Conservation (phyloP, 2,797 vertebrate genomes). For the Falco peregrinus region DNA sequence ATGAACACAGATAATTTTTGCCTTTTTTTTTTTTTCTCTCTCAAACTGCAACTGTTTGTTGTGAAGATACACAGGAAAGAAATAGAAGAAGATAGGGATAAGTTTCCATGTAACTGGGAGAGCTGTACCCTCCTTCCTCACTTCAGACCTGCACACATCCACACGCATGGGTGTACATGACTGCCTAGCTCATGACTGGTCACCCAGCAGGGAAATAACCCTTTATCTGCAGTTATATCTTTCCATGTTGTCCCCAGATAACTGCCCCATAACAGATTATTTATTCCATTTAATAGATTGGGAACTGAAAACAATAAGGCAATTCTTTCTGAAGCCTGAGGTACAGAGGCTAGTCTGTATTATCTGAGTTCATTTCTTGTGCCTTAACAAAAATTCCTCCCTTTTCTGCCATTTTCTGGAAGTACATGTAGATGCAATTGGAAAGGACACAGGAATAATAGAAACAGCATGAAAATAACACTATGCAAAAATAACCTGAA, state of each 20-base stretch:
- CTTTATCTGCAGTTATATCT: not conserved
- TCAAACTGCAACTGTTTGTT: not conserved
- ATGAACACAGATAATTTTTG: not conserved
- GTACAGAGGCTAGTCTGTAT: not conserved
- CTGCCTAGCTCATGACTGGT: not conserved
- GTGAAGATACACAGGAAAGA: not conserved
- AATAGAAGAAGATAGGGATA: not conserved
- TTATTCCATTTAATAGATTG: not conserved
- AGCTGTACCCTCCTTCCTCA: not conserved
- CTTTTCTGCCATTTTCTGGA: not conserved
- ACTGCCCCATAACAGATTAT: not conserved
- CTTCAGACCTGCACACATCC: not conserved
- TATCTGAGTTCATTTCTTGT: not conserved
- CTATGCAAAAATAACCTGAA: not conserved
- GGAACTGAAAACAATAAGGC: not conserved
- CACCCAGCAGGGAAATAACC: not conserved
- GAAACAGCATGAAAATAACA: not conserved
- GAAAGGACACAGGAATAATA: not conserved
- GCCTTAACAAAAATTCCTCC: not conserved
- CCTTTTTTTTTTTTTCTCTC: not conserved
- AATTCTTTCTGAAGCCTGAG: not conserved
- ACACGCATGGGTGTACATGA: not conserved
- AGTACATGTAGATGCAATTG: not conserved
- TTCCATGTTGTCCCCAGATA: not conserved
- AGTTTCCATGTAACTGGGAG: not conserved